These are phyloP conservation scores for Gortyna flavago DNA, from an alignment of 2,888 invertebrate species.

Conservation along the genomic window DNA sequence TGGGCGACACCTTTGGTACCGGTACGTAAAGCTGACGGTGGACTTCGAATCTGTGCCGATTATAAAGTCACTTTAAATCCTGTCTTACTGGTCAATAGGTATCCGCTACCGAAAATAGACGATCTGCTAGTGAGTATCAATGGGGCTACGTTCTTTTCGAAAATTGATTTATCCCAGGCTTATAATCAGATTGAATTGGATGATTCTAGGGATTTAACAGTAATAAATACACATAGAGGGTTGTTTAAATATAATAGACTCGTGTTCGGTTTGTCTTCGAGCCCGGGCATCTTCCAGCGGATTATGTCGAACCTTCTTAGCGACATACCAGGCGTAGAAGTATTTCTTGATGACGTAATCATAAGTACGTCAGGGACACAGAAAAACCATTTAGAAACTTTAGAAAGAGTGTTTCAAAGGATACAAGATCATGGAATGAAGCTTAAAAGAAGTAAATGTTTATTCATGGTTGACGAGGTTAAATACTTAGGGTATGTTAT, in stretches of 20 bases:
- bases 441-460: conserved; percentile 4
- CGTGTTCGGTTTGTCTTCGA: background rate
- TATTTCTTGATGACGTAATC: conserved; percentile 1
- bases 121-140: background rate
- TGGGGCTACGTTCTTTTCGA: background rate
- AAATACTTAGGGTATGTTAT: conserved; percentile 10
- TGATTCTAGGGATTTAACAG: background rate
- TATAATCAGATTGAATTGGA: conserved; percentile 4
- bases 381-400: background rate
- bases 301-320: conserved; percentile 7
- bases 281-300: conserved; percentile 1
- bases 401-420: background rate
- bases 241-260: conserved; percentile 12
- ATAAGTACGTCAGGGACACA: background rate
- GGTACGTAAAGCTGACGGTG: background rate
- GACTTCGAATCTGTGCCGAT: background rate
- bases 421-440: conserved; percentile 13
- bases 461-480: conserved; percentile 8
- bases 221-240: conserved; percentile 13
- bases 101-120: conserved; percentile 14
- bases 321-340: conserved; percentile 3
- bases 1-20: conserved; percentile 5
- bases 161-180: conserved; percentile 6
- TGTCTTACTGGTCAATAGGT: conserved; percentile 27
- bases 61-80: conserved; percentile 5